Evolutionary conservation across 2,113 vertebrate species (phyloP).

Genomic region (Melanotaenia duboulayi): DNA sequence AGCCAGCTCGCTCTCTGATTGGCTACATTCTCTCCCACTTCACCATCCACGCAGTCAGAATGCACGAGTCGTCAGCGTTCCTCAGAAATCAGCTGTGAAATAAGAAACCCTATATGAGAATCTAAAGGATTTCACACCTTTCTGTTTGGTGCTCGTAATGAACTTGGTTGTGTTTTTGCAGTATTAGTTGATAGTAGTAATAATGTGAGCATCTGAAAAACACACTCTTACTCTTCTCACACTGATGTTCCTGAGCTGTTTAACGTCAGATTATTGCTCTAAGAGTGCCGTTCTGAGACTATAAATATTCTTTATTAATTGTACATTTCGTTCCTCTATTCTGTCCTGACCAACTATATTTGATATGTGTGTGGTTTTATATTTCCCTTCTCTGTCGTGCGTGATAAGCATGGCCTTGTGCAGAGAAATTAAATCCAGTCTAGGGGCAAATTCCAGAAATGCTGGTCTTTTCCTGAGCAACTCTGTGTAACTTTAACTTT

Average conservation of each 20-base stretch:
- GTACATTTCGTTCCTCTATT: conserved; percentile 41
- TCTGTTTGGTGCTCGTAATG: conserved; percentile 4
- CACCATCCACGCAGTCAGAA: too few relatives aligned
- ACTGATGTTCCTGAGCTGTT: conserved; percentile 19
- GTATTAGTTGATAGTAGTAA: conserved; percentile 21
- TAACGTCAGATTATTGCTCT: conserved; percentile 32
- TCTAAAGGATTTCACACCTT: background rate
- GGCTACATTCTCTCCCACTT: too few relatives aligned
- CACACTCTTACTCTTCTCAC: background rate
- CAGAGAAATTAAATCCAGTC: too few relatives aligned
- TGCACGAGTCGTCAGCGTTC: too few relatives aligned
- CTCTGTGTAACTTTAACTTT: conserved; percentile 10
- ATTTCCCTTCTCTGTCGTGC: conserved; percentile 3
- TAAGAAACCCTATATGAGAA: too few relatives aligned
- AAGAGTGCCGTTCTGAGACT: conserved; percentile 29
- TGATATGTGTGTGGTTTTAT: conserved; percentile 48
- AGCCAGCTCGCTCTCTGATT: too few relatives aligned
- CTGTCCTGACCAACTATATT: conserved; percentile 39
- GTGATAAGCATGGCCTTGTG: too few relatives aligned
- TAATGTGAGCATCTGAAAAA: background rate
- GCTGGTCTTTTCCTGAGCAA: conserved; percentile 11
- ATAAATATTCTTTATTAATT: conserved; percentile 31
- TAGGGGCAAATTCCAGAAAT: background rate
- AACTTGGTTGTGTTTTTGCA: conserved; percentile 8
- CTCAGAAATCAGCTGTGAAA: too few relatives aligned